phyloP scores from a whole-genome alignment of 2,113 vertebrate species.

The Delphinus delphis region DNA sequence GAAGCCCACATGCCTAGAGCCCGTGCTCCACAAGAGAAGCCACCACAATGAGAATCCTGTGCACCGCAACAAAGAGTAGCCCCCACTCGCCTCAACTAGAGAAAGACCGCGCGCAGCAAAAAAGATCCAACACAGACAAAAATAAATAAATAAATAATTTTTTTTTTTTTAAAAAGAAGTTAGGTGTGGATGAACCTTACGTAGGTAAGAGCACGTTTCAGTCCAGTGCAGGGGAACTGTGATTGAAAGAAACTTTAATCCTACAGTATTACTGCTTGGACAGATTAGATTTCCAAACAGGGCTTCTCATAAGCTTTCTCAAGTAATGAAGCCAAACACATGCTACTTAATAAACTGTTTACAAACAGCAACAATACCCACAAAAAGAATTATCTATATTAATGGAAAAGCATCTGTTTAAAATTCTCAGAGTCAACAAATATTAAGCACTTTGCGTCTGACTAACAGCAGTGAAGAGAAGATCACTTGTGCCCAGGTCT shows the following conservation, averaged over 20 bases:
- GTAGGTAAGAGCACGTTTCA: not conserved
- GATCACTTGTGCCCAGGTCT: not conserved
- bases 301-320: not conserved
- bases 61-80: no score
- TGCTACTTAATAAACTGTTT: not conserved
- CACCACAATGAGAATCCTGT: no score
- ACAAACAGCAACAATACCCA: not conserved
- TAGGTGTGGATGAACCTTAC: not conserved
- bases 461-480: not conserved
- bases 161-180: no score
- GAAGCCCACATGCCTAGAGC: no score
- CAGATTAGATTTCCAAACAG: not conserved
- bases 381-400: not conserved
- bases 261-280: not conserved
- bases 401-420: not conserved
- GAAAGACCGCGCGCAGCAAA: no score
- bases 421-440: not conserved
- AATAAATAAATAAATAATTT: no score
- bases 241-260: not conserved
- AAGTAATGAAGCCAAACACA: not conserved
- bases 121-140: no score
- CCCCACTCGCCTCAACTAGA: no score
- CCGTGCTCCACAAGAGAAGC: no score
- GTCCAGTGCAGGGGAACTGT: no score
- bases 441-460: not conserved